Conservation (phyloP, 2,113 vertebrate genomes). For the Mormyrus lacerda region DNA sequence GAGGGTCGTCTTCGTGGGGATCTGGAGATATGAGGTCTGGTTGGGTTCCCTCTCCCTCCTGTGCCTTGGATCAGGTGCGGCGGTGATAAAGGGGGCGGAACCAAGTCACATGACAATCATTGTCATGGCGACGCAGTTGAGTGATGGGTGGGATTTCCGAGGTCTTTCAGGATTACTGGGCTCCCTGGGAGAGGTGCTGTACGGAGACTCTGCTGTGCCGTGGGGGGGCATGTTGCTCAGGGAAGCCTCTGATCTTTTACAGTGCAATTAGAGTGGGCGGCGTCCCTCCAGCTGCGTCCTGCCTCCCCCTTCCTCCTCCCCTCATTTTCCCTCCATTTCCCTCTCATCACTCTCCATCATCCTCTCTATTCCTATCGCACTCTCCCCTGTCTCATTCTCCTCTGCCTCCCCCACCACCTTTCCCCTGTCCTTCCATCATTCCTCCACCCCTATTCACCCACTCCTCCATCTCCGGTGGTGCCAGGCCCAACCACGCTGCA, state of each 20-base stretch:
- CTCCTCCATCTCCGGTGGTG: neutral
- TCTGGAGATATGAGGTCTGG: neutral
- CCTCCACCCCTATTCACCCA: neutral
- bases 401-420: neutral
- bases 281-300: neutral
- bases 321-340: neutral
- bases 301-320: neutral
- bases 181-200: neutral
- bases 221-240: neutral
- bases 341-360: conserved; percentile 16
- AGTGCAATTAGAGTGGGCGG: conserved; percentile 18
- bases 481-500: conserved; percentile 39
- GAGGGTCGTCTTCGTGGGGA: neutral
- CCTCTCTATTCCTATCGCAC: neutral
- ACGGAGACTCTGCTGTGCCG: neutral
- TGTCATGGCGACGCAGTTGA: neutral
- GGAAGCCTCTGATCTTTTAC: conserved; percentile 17
- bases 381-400: neutral
- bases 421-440: neutral
- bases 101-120: neutral
- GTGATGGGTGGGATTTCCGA: neutral
- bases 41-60: neutral
- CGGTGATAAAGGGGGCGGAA: neutral
- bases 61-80: neutral
- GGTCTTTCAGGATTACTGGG: neutral